These are phyloP conservation scores for Enteromius mattozi DNA, from an alignment of 2,797 vertebrate species.

Conservation along the genomic window DNA sequence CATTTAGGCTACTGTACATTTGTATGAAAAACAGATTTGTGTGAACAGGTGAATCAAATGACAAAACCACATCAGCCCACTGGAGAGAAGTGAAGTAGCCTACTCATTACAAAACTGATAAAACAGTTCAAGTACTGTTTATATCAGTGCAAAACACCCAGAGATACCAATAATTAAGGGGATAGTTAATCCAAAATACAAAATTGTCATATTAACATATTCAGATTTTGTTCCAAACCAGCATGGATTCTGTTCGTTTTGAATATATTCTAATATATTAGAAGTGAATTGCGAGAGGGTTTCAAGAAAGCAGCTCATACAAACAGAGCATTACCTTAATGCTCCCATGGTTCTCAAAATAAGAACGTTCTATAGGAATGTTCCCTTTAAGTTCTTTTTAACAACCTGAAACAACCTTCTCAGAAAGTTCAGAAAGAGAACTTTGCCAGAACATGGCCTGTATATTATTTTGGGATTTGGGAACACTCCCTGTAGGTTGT, in stretches of 20 bases:
- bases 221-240: background rate
- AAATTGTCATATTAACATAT: background rate
- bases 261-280: background rate
- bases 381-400: background rate
- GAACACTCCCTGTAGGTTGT: background rate
- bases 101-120: background rate
- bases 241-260: background rate
- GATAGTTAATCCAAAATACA: background rate
- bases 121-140: background rate
- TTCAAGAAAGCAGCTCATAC: background rate
- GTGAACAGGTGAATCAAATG: background rate
- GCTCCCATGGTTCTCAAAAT: background rate
- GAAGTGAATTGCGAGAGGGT: background rate
- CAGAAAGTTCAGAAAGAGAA: no score
- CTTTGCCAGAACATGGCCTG: background rate
- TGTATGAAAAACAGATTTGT: constrained; percentile 8
- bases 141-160: background rate
- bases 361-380: background rate
- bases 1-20: background rate
- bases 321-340: background rate
- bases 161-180: background rate
- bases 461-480: background rate
- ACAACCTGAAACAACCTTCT: background rate
- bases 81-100: background rate
- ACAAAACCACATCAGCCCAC: background rate